Percentiles rank a stretch among this genome's conserved stretches.
phyloP scores from a whole-genome alignment of 2,888 invertebrate species.

The Trichopria drosophilae region DNA sequence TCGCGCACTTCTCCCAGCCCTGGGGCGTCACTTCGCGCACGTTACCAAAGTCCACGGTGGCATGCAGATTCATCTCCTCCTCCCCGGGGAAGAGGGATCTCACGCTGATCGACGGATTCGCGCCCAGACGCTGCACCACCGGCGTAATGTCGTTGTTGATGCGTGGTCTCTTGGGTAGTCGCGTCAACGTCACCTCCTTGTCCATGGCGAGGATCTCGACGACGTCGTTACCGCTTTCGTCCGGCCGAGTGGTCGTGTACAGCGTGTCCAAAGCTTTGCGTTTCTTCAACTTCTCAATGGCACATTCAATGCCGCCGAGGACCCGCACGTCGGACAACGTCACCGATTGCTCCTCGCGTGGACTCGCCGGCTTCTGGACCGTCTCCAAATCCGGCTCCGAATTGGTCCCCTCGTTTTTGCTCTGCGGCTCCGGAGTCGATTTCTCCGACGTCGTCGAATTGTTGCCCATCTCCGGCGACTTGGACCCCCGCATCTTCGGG shows the following conservation, averaged over 20 bases:
- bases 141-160: constrained; percentile 63
- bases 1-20: constrained; percentile 81
- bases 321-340: constrained; percentile 40
- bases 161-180: constrained; percentile 58
- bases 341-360: constrained; percentile 28
- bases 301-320: constrained; percentile 48
- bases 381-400: constrained; percentile 40
- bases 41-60: constrained; percentile 74
- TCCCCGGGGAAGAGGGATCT: constrained; percentile 81
- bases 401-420: constrained; percentile 42
- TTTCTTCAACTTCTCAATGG: constrained; percentile 55
- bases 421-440: constrained; percentile 44
- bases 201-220: constrained; percentile 61
- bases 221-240: constrained; percentile 43
- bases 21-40: constrained; percentile 76
- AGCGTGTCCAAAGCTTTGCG: constrained; percentile 49
- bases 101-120: constrained; percentile 81
- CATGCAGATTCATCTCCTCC: constrained; percentile 77
- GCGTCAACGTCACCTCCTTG: constrained; percentile 66
- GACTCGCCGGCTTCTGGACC: too few species aligned
- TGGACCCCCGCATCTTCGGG: constrained; percentile 37
- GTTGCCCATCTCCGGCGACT: constrained; percentile 47
- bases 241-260: constrained; percentile 33
- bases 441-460: constrained; percentile 42
- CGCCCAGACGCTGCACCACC: constrained; percentile 70